Conservation (phyloP, 1,140 invertebrate genomes). For the Bombyx mori region ASM3026992v2 NC_085116.1:8826501-8827000, state of each 20-base stretch:
- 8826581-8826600: slow-evolving; percentile 7
- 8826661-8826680: neutral
- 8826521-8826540: slow-evolving; percentile 1
- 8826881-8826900: no score
- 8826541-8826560: slow-evolving; percentile 14
- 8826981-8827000: no score
- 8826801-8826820: neutral
- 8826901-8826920: no score
- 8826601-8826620: neutral
- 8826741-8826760: neutral
- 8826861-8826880: no score
- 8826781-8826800: neutral
- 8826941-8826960: no score
- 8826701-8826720: neutral
- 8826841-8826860: no score
- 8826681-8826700: neutral
- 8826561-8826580: slow-evolving; percentile 2
- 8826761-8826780: neutral
- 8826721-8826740: neutral
- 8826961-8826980: no score
- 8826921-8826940: no score
- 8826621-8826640: slow-evolving; percentile 9
- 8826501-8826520: slow-evolving; percentile 9
- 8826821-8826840: no score
- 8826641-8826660: slow-evolving; percentile 1